These are phyloP conservation scores for Pachypanchax playfairii DNA, from an alignment of 2,113 vertebrate genomes.

Conservation along the genomic window DNA sequence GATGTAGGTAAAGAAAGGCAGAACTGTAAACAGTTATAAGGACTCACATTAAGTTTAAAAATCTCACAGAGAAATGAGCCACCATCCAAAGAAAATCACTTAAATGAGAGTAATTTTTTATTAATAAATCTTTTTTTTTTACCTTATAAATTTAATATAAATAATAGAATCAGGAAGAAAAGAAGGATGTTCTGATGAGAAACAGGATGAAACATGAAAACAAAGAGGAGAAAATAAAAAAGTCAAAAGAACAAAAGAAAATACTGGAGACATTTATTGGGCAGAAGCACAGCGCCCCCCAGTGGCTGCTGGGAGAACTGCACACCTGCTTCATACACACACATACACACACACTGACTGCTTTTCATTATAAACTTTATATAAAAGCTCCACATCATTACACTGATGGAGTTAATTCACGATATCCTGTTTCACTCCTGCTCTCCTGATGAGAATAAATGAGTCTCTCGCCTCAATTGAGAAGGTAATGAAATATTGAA, in stretches of 20 bases:
- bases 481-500: conserved; percentile 56
- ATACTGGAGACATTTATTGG: background rate
- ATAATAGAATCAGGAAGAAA: too few species aligned
- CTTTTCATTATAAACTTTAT: conserved; percentile 40
- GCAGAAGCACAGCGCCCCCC: conserved; percentile 29
- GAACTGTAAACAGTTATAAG: too few species aligned
- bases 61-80: too few species aligned
- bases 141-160: too few species aligned
- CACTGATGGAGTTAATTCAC: conserved; percentile 50
- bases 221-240: background rate
- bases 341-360: conserved; percentile 2
- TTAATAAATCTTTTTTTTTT: too few species aligned
- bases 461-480: conserved; percentile 30
- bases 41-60: too few species aligned
- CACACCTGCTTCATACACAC: background rate
- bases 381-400: conserved; percentile 53
- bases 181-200: too few species aligned
- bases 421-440: conserved; percentile 33
- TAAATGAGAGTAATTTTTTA: too few species aligned
- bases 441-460: conserved; percentile 58
- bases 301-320: conserved; percentile 24
- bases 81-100: too few species aligned
- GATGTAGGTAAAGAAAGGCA: too few species aligned
- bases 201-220: background rate
- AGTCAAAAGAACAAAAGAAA: background rate